Evolutionary conservation across 2,888 invertebrate species (phyloP).

Genomic region (Tuta absoluta): DNA sequence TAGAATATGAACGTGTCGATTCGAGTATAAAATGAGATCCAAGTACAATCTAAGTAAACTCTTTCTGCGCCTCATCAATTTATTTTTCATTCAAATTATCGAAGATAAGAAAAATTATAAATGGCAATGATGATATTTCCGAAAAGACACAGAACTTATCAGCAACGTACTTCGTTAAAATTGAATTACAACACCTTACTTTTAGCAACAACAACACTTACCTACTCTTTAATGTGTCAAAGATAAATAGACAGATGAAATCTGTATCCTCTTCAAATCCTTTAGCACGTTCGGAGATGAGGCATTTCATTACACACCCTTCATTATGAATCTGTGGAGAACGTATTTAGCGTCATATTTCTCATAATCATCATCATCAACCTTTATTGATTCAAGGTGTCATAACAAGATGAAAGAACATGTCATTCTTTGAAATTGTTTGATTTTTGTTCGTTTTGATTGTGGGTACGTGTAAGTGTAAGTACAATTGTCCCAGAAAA

Average conservation of each 20-base stretch:
- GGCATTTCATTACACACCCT: not conserved
- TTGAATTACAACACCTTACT: no score
- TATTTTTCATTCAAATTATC: no score
- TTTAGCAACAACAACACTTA: no score
- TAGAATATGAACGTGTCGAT: no score
- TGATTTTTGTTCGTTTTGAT: not conserved
- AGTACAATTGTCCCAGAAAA: not conserved
- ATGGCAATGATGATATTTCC: no score
- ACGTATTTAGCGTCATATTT: not conserved
- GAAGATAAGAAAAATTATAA: no score
- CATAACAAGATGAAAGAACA: not conserved
- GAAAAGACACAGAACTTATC: no score
- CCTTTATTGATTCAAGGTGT: not conserved
- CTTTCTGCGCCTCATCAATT: no score
- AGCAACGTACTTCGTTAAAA: no score
- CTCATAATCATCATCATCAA: constrained; percentile 7
- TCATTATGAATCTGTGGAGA: not conserved
- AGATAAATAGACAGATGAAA: not conserved
- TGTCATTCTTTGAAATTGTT: constrained; percentile 9
- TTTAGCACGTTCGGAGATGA: not conserved
- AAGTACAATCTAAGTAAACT: no score
- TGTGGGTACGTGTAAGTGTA: not conserved
- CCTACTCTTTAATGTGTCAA: not conserved
- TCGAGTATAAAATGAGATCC: no score
- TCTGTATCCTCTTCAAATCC: constrained; percentile 2